Evolutionary conservation across 2,888 invertebrate genomes (phyloP).

Genomic region (Notocelia uddmanniana): DNA sequence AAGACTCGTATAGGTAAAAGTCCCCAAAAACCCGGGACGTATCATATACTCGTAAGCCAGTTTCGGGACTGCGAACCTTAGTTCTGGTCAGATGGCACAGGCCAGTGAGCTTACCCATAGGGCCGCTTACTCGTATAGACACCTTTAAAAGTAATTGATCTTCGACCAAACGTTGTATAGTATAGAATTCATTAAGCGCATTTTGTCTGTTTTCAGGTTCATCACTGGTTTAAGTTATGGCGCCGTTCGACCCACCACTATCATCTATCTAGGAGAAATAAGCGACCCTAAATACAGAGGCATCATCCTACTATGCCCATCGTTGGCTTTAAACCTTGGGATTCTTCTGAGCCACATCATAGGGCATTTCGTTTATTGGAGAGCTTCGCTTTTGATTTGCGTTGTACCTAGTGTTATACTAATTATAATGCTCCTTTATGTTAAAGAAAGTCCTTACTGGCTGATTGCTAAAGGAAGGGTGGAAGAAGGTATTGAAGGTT

Average conservation of each 20-base stretch:
- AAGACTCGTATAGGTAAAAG: no score
- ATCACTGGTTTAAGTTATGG: slow-evolving; percentile 62
- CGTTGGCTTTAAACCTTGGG: slow-evolving; percentile 58
- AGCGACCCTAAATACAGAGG: slow-evolving; percentile 64
- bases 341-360: slow-evolving; percentile 57
- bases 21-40: no score
- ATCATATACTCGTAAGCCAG: no score
- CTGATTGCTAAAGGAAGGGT: slow-evolving; percentile 61
- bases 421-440: slow-evolving; percentile 53
- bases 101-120: no score
- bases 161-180: no score
- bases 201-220: slow-evolving; percentile 48
- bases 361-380: slow-evolving; percentile 62
- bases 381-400: slow-evolving; percentile 56
- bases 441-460: slow-evolving; percentile 71
- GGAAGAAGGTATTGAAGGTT: slow-evolving; percentile 58
- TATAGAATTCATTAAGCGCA: no score
- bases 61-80: no score
- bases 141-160: no score
- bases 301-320: slow-evolving; percentile 56
- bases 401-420: slow-evolving; percentile 56
- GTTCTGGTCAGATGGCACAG: no score
- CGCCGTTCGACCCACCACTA: slow-evolving; percentile 56
- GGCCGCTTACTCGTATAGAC: no score
- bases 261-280: slow-evolving; percentile 66